Percentiles rank a stretch among this genome's conserved stretches.
Evolutionary conservation across 1,140 invertebrate genomes (phyloP).

Genomic region (Eriosoma lanigerum): DNA sequence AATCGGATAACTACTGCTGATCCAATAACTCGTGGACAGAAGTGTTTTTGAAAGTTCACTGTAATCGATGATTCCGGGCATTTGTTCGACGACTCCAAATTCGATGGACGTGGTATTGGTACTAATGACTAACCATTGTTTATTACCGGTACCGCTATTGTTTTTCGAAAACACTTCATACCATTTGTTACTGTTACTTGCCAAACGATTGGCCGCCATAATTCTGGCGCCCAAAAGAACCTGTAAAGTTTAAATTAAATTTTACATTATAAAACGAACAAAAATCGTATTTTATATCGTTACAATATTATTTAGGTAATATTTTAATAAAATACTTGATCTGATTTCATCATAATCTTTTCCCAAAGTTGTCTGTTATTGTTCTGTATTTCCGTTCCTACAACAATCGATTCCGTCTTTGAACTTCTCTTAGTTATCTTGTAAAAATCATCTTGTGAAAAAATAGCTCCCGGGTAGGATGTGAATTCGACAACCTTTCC

Average conservation of each 20-base stretch:
- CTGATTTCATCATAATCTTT: conserved; percentile 56
- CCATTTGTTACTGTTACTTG: conserved; percentile 73
- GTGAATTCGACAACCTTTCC: conserved; percentile 71
- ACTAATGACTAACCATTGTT: conserved; percentile 87
- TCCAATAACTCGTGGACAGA: conserved; percentile 70
- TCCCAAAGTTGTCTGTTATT: conserved; percentile 26
- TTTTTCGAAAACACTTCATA: conserved; percentile 64
- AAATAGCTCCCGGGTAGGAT: conserved; percentile 83
- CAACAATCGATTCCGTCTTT: conserved; percentile 19
- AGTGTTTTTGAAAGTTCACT: conserved; percentile 73
- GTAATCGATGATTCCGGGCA: conserved; percentile 68
- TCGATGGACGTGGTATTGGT: conserved; percentile 58
- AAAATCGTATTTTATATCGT: background rate
- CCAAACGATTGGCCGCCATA: conserved; percentile 84
- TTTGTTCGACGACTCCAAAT: conserved; percentile 81
- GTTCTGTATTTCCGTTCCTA: conserved; percentile 31
- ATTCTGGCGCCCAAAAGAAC: conserved; percentile 77
- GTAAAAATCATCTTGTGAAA: conserved; percentile 89
- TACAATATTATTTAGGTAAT: background rate
- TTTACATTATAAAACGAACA: background rate
- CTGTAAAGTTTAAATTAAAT: conserved; percentile 57
- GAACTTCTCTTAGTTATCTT: conserved; percentile 60
- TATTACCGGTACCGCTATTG: conserved; percentile 83
- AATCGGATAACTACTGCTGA: conserved; percentile 78
- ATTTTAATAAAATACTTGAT: conserved; percentile 59